Evolutionary conservation across 1,140 invertebrate species (phyloP).

Genomic region (Pinna nobilis): DNA sequence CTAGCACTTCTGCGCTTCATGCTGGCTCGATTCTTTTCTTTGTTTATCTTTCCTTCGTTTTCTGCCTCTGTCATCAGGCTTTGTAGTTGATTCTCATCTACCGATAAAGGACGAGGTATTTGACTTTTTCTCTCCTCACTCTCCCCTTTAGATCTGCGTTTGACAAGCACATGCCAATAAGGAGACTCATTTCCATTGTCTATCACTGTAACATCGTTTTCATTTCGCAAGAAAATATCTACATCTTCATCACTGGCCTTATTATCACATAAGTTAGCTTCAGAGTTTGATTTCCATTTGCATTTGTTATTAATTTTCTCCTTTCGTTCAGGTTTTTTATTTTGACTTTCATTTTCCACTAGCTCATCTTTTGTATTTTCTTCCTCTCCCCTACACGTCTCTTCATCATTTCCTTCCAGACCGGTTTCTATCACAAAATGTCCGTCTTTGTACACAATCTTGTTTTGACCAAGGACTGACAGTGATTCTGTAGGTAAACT

Average conservation of each 20-base stretch:
- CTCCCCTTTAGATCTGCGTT: constrained; percentile 10
- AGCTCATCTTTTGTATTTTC: not conserved
- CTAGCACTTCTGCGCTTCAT: constrained; percentile 36
- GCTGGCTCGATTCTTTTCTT: constrained; percentile 8
- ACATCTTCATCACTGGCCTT: constrained; percentile 23
- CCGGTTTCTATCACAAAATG: constrained; percentile 54
- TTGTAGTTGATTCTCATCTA: constrained; percentile 38
- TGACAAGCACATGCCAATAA: constrained; percentile 7
- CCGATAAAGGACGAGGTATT: constrained; percentile 6
- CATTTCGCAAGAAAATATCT: constrained; percentile 40
- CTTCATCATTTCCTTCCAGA: constrained; percentile 2
- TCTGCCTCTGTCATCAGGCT: not conserved
- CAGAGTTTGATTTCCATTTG: constrained; percentile 23
- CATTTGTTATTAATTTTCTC: not conserved
- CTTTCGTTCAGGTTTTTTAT: not conserved
- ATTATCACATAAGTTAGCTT: constrained; percentile 26
- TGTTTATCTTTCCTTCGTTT: not conserved
- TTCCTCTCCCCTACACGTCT: constrained; percentile 11
- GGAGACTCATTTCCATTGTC: constrained; percentile 24
- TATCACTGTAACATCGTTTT: constrained; percentile 41
- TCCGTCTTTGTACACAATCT: constrained; percentile 57
- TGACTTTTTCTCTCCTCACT: not conserved
- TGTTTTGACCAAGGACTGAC: constrained; percentile 46
- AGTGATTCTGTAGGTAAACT: constrained; percentile 57
- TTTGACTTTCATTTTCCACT: not conserved